Evolutionary conservation across 2,888 invertebrate species (phyloP), one percentile per base, ranked within the genome.

Genomic region (Amiota mariae): DNA sequence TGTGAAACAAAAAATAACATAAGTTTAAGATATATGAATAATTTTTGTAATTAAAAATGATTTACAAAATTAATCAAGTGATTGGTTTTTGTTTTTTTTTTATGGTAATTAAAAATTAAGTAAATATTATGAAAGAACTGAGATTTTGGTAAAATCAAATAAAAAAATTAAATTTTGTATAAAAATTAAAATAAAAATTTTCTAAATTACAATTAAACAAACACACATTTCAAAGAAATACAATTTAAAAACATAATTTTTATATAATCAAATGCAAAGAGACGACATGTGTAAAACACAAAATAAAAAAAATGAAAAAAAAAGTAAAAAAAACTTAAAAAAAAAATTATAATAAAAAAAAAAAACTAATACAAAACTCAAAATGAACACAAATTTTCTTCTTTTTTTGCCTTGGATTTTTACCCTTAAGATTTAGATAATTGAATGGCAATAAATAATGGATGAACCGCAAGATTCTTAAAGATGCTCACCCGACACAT

Each of bases 271-370:
- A 81, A 70, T 59, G 46, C 24, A 64, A 46, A n/a, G 47, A 68
- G 51, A 10, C n/a, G 68, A 72, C 64, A 78, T 76, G 76, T 77
- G 79, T 77, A 81, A 72, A 73, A 72, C 15, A 61, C 24, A 3
- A 24, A 24, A 24, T 3, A 66, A 76, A 78, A 85, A 82, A 78
- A 82, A 79, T 71, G 78, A 51, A 71, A 81, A 80, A 81, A 74
- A 73, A 51, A 73, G n/a, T n/a, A n/a, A 80, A 77, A 71, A n/a
- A 75, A 71, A 72, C 72, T 76, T 64, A 82, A 77, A 77, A 61
- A 77, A 61, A n/a, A 80, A 74, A 72, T 2, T 8, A 70, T 57
- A 70, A 47, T 11, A 70, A 61, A 15, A 24, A 61, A 9, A 13
- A 61, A 12, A 13, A 61, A 18, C 61, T 61, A 24, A 18, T 61